Base-by-base conservation (phyloP, 2,888 invertebrate species). In the Cyclophora albipunctata region DNA sequence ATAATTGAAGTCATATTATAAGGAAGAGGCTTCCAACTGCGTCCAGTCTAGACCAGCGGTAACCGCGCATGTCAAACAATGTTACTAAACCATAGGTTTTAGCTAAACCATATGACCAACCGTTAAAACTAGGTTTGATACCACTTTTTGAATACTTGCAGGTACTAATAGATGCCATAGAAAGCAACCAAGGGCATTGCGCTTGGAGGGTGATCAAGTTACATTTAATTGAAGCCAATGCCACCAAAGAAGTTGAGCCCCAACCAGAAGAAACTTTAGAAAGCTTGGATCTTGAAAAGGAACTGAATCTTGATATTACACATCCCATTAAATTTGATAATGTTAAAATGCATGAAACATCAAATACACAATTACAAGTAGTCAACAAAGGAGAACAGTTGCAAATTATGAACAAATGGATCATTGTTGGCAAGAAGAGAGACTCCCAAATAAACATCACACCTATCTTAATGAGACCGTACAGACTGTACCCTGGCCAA, bases 131-230 rank as follows among this genome's bases (percentile, higher is more conserved):
- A 20, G 20, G 20, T 20, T 20, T 20, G 20, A 20, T 20, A 20
- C 20, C 20, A 20, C 20, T 20, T 20, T 20, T 20, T 20, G 20
- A 20, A 20, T 20, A 20, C 20, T 42, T 66, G n/a, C 69, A 89
- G 89, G 84, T 93, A 3, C 70, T 89, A 50, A 90, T 90, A 3
- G 93, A 95, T 70, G 90, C 92, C 2, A 93, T 95, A 62, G 95
- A 95, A 79, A 94, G 94, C 72, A 91, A 91, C 60, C 92, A 93
- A 81, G 89, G 86, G 7, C 62, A 67, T 6, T 90, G 78, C 51
- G 75, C 76, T 45, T 91, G 93, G 93, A 84, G 94, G 37, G 37
- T 37, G 4, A 59, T 92, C 92, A 0, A 67, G 20, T 20, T 93
- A 48, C 82, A 79, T 69, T 57, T 86, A 54, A 55, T 74, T 46